Evolutionary conservation across 2,888 invertebrate species (phyloP).

Genomic region (Leptothorax acervorum): DNA sequence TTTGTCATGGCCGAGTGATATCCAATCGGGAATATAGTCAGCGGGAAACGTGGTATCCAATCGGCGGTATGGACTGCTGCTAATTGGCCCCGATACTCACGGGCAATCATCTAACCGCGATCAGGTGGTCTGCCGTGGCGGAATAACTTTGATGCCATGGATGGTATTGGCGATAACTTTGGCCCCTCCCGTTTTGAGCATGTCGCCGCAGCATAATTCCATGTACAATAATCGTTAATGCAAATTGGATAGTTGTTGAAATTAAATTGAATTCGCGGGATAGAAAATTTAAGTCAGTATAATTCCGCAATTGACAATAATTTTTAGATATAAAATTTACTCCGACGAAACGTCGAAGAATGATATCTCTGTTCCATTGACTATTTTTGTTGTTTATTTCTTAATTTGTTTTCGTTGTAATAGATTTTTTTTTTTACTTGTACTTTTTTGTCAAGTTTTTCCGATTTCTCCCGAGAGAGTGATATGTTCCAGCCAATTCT

Average conservation of each 20-base stretch:
- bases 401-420: neutral
- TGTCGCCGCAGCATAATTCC: neutral
- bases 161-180: conserved; percentile 29
- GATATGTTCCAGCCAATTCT: neutral
- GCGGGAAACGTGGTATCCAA: conserved; percentile 70
- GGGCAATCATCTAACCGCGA: conserved; percentile 72
- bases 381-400: neutral
- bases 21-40: conserved; percentile 77
- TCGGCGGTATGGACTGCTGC: conserved; percentile 75
- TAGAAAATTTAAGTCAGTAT: neutral
- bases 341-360: neutral
- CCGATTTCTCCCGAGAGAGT: neutral
- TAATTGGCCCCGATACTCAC: conserved; percentile 80
- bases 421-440: neutral
- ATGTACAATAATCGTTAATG: neutral
- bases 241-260: neutral
- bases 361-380: neutral
- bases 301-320: neutral
- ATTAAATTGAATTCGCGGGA: neutral
- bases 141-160: conserved; percentile 25
- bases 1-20: conserved; percentile 79
- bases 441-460: neutral
- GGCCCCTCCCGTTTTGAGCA: neutral
- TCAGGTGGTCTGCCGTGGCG: conserved; percentile 74
- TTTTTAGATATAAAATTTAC: neutral